Evolutionary conservation across 2,113 vertebrate genomes (phyloP), one percentile per base, ranked within the genome.

Genomic region (Talpa occidentalis): DNA sequence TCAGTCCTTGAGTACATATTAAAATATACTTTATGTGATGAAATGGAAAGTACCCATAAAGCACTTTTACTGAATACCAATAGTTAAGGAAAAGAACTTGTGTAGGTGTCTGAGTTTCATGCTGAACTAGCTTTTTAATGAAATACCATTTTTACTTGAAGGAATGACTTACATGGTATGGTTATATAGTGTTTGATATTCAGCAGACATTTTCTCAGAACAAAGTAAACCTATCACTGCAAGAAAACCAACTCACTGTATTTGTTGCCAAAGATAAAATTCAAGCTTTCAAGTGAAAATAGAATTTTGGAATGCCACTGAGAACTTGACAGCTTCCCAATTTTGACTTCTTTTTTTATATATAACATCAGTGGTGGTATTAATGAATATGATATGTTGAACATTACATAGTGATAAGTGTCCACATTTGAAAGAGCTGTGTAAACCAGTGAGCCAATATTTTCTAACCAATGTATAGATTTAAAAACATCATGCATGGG

Each of bases 241-340:
- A 92, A 84, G 86, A 81, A 87, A 92, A 94, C 85, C 72, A 90
- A 80, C 56, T 81, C 73, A 74, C 56, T 91, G 0, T 94, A 85
- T 85, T 93, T 87, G 42, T 90, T 96, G 66, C 77, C 94, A 67
- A 89, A 83, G 76, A 80, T 94, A 89, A 92, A 96, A 94, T 93
- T 92, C 30, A 72, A 89, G 49, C 49, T 96, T 94, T 96, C 62
- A 69, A 62, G 70, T 47, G 22, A 82, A 95, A 94, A 96, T 74
- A 67, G 73, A 91, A 90, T 87, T 96, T 96, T 87, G 42, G 62
- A 80, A 93, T 97, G 72, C 52, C n/a, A 74, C 32, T 92, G 10
- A 73, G 72, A 91, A 47, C 72, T 85, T 93, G 82, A 59, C 22
- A 92, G 37, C 24, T 79, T 96, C 93, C 30, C 15, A 70, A 0